Evolutionary conservation across 2,888 invertebrate genomes (phyloP), one percentile per base, ranked within the genome.

Genomic region (Griposia aprilina): DNA sequence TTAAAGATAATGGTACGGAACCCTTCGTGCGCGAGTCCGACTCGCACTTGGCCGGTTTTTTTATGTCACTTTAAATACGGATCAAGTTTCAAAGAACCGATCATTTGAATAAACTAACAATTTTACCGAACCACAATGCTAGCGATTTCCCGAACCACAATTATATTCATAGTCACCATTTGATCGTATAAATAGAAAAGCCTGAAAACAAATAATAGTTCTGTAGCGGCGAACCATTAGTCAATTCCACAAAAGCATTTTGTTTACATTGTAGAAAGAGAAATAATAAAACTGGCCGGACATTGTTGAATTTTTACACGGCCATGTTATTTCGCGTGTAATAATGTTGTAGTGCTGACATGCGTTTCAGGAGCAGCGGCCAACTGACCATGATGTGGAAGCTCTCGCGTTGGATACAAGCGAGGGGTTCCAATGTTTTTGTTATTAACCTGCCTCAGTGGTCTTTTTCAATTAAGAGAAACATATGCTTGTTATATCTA

Each of bases 111-210:
- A n/a, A 80, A 23, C n/a, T 30, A 20, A 52, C 36, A 55, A 15
- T 45, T 69, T 48, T 20, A 48, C 17, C 30, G 10, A 10, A 17
- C 36, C 3, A 50, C 48, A 50, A 41, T 26, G 6, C 41, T 62
- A 36, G 23, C 10, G 23, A 72, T 63, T 78, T 41, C 6, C 36
- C 17, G 17, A 77, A n/a, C 26, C 41, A 52, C n/a, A 57, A 60
- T n/a, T n/a, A n/a, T n/a, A n/a, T 48, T 6, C 2, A 23, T 62
- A 26, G 23, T 7, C 36, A 72, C 55, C 81, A 72, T 81, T 78
- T 81, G 36, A 30, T 72, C 55, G 15, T 48, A 13, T 62, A 48
- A 17, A 72, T 63, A 48, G 62, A 63, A 80, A 81, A 78, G 50
- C n/a, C 41, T 55, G 36, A 57, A 36, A 78, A 57, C 30, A 81